Evolutionary conservation across 2,888 invertebrate genomes (phyloP).

Genomic region (Polyploca ridens): DNA sequence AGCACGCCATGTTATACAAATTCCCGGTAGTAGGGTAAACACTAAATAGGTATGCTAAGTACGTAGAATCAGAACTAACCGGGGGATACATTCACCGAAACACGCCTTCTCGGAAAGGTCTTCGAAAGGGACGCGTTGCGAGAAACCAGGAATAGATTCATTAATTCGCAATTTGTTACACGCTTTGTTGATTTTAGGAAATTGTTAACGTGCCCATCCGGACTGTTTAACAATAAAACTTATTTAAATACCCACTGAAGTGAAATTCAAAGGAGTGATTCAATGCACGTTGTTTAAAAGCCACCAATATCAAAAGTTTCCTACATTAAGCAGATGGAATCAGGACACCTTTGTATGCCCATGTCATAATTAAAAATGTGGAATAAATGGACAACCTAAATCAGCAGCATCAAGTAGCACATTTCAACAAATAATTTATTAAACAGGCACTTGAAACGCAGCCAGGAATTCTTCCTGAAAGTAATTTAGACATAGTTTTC

Average conservation of each 20-base stretch:
- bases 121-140: slow-evolving; percentile 20
- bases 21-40: slow-evolving; percentile 10
- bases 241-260: neutral
- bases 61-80: slow-evolving; percentile 5
- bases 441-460: slow-evolving; percentile 26
- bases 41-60: slow-evolving; percentile 13
- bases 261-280: neutral
- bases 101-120: slow-evolving; percentile 27
- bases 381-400: neutral
- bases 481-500: slow-evolving; percentile 37
- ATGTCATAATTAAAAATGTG: neutral
- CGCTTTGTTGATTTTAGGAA: slow-evolving; percentile 8
- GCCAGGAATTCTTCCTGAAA: slow-evolving; percentile 30
- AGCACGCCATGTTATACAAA: slow-evolving; percentile 8
- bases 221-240: neutral
- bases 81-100: slow-evolving; percentile 23
- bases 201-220: neutral
- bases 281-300: too few species aligned
- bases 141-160: slow-evolving; percentile 6
- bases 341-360: too few species aligned
- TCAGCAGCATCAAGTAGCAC: neutral
- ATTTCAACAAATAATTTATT: neutral
- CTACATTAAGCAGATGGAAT: too few species aligned
- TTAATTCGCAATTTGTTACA: slow-evolving; percentile 16
- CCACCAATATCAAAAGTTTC: too few species aligned